Conservation (phyloP, 1,140 invertebrate species). For the Vollenhovia emeryi region DNA sequence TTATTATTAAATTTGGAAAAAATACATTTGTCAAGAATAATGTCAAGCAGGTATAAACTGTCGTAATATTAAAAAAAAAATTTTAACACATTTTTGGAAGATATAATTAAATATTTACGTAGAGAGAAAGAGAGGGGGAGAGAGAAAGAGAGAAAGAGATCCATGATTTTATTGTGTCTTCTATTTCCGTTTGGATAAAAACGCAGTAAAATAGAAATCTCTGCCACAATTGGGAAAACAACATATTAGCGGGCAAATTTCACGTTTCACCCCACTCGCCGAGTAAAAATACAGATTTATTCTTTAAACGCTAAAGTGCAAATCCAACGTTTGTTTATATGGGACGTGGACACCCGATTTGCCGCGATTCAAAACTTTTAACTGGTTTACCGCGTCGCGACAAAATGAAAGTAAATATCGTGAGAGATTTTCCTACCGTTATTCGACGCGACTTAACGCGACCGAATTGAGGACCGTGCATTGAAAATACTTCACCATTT, state of each 20-base stretch:
- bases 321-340: conserved; percentile 45
- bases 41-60: neutral
- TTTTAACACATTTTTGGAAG: neutral
- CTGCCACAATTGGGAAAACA: conserved; percentile 2
- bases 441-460: conserved; percentile 54
- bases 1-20: conserved; percentile 1
- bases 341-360: conserved; percentile 29
- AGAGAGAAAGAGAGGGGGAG: neutral
- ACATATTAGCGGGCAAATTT: conserved; percentile 26
- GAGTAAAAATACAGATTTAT: conserved; percentile 43
- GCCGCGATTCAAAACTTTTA: conserved; percentile 54
- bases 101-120: neutral
- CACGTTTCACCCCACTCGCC: neutral
- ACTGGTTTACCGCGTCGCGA: conserved; percentile 44
- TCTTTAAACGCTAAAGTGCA: conserved; percentile 28
- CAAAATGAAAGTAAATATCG: conserved; percentile 59
- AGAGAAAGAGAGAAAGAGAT: neutral
- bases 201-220: neutral
- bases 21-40: conserved; percentile 6
- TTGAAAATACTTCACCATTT: conserved; percentile 59
- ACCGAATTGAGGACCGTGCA: conserved; percentile 3
- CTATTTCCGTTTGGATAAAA: conserved; percentile 2
- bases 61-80: neutral
- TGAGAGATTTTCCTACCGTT: conserved; percentile 51
- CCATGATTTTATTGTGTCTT: neutral